A percentile compares a stretch with the other conserved stretches of the same genome.
phyloP scores from a whole-genome alignment of 2,113 vertebrate genomes.

The Petromus typicus region DNA sequence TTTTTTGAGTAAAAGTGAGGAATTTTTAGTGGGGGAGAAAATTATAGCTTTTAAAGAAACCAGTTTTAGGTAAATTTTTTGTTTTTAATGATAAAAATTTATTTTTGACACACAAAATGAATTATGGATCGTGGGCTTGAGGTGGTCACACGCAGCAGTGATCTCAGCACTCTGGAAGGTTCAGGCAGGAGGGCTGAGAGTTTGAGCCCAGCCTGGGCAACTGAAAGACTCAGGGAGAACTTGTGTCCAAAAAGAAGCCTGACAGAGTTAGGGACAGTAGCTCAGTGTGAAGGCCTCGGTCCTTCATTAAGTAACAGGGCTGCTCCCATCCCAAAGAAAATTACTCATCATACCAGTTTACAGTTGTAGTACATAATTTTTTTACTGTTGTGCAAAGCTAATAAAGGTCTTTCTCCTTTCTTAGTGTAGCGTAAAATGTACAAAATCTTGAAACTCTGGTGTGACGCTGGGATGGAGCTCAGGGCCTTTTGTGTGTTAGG shows the following conservation, averaged over 20 bases:
- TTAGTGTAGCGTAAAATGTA: neutral
- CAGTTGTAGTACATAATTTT: neutral
- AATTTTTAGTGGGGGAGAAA: slow-evolving; percentile 52
- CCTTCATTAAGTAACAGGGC: neutral
- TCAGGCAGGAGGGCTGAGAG: neutral
- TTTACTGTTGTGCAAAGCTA: slow-evolving; percentile 49
- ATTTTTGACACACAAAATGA: slow-evolving; percentile 7
- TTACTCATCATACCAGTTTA: neutral
- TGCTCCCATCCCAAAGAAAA: neutral
- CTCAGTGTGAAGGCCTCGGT: neutral
- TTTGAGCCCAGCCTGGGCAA: neutral
- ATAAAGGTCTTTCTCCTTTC: slow-evolving; percentile 35
- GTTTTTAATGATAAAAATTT: slow-evolving; percentile 22
- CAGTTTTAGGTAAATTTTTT: neutral
- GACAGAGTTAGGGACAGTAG: neutral
- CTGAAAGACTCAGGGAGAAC: neutral
- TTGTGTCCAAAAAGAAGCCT: neutral
- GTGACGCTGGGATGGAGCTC: neutral
- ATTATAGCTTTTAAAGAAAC: slow-evolving; percentile 7
- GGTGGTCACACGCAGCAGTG: neutral
- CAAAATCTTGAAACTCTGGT: neutral
- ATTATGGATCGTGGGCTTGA: neutral
- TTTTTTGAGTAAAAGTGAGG: neutral
- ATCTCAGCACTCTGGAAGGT: neutral
- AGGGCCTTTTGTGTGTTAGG: neutral